Conservation (phyloP, 2,113 vertebrate genomes). For the Hemiscyllium ocellatum region DNA sequence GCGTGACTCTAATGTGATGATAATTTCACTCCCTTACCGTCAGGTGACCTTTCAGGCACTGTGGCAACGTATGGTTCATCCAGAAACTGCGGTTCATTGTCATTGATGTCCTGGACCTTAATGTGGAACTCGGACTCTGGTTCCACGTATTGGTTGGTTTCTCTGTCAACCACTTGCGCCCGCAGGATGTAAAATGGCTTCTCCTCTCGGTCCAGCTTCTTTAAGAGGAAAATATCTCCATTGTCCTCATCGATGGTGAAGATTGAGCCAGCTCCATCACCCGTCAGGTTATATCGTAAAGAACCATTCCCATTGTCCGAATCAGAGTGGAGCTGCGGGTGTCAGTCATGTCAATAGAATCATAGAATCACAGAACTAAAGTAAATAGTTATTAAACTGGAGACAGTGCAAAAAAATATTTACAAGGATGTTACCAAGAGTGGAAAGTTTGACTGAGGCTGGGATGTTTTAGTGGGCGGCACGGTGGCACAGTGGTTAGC, state of each 20-base stretch:
- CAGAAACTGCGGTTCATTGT: conserved; percentile 79
- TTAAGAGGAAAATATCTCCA: conserved; percentile 63
- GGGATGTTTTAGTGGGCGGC: no score
- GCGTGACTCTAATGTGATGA: no score
- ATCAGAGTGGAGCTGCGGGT: conserved; percentile 72
- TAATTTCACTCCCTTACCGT: conserved; percentile 58
- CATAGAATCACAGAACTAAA: no score
- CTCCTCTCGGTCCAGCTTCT: conserved; percentile 77
- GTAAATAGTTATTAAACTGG: no score
- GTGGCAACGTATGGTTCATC: conserved; percentile 76
- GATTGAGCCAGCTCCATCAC: conserved; percentile 68
- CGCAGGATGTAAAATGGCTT: conserved; percentile 72
- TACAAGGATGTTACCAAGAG: no score
- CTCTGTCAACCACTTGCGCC: conserved; percentile 69
- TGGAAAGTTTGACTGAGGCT: no score
- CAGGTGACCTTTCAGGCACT: conserved; percentile 85
- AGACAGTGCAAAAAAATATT: no score
- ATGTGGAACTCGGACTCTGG: conserved; percentile 84
- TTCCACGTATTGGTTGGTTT: conserved; percentile 66
- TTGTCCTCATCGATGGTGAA: conserved; percentile 68
- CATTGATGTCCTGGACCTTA: conserved; percentile 82
- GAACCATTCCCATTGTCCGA: conserved; percentile 63
- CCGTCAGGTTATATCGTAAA: conserved; percentile 69
- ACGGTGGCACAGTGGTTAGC: no score
- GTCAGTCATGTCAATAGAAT: background rate